phyloP scores from a whole-genome alignment of 2,797 vertebrate species.

The Micromesistius poutassou region DNA sequence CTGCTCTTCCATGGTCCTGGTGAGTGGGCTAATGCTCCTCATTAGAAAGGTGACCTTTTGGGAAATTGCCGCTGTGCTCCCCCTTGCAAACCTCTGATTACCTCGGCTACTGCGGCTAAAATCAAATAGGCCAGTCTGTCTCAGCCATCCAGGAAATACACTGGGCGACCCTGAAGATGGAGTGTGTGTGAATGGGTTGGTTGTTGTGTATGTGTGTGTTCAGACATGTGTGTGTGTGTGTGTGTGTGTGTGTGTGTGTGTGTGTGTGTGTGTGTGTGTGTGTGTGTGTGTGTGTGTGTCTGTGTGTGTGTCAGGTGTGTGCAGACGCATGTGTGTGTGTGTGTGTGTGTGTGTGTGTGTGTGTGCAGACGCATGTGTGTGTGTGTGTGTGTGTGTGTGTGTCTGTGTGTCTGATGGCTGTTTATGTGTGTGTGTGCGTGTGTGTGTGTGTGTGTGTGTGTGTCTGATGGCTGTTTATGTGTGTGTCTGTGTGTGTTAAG shows the following conservation, averaged over 20 bases:
- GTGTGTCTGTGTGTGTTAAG: not conserved
- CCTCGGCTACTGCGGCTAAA: slow-evolving; percentile 52
- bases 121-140: slow-evolving; percentile 51
- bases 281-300: too few species aligned
- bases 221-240: not conserved
- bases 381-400: not conserved
- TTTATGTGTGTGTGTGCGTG: not conserved
- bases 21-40: slow-evolving; percentile 61
- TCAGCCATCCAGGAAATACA: slow-evolving; percentile 16
- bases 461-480: not conserved
- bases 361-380: too few species aligned
- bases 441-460: not conserved
- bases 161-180: not conserved
- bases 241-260: not conserved
- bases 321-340: not conserved
- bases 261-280: not conserved
- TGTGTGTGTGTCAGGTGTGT: not conserved
- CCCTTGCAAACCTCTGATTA: slow-evolving; percentile 57
- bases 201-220: not conserved
- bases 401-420: too few species aligned
- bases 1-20: slow-evolving; percentile 47
- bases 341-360: not conserved
- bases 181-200: not conserved
- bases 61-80: slow-evolving; percentile 57
- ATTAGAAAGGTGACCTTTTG: slow-evolving; percentile 69